A percentile compares a stretch with the other conserved stretches of the same genome.
phyloP scores from a whole-genome alignment of 2,797 vertebrate genomes.

The Apodemus agrarius region DNA sequence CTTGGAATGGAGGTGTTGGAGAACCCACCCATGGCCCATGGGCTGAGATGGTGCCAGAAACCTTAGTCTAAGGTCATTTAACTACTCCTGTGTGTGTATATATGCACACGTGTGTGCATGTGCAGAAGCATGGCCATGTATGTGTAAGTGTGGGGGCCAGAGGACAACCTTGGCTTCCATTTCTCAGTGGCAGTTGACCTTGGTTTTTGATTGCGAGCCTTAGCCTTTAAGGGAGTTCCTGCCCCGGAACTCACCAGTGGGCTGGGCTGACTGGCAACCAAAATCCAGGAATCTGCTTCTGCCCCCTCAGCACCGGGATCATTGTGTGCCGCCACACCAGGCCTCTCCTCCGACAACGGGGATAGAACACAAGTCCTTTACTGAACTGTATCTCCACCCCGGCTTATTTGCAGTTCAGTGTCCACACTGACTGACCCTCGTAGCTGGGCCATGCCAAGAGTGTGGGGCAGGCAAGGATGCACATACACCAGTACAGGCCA shows the following conservation, averaged over 20 bases:
- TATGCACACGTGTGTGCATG: not conserved
- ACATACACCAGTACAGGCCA: not conserved
- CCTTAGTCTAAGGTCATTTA: not conserved
- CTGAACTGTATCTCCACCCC: not conserved
- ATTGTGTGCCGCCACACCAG: not conserved
- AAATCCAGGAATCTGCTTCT: not conserved
- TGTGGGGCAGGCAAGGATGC: not conserved
- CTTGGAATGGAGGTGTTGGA: slow-evolving; percentile 26
- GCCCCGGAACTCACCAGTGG: not conserved
- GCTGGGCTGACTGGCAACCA: not conserved
- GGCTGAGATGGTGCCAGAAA: too few relatives aligned
- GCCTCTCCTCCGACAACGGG: not conserved
- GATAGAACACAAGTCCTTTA: not conserved
- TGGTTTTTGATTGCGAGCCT: not conserved
- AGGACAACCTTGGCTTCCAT: not conserved
- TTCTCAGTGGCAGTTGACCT: not conserved
- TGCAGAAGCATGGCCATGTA: not conserved
- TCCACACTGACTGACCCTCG: not conserved
- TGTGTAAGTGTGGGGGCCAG: not conserved
- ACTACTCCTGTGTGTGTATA: not conserved
- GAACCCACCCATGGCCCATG: not conserved
- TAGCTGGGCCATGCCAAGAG: not conserved
- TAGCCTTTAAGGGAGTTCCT: not conserved
- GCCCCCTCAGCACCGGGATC: too few relatives aligned
- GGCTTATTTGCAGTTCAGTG: not conserved